Evolutionary conservation across 2,113 vertebrate genomes (phyloP), one percentile per base, ranked within the genome.

Genomic region (Bubo scandiacus): DNA sequence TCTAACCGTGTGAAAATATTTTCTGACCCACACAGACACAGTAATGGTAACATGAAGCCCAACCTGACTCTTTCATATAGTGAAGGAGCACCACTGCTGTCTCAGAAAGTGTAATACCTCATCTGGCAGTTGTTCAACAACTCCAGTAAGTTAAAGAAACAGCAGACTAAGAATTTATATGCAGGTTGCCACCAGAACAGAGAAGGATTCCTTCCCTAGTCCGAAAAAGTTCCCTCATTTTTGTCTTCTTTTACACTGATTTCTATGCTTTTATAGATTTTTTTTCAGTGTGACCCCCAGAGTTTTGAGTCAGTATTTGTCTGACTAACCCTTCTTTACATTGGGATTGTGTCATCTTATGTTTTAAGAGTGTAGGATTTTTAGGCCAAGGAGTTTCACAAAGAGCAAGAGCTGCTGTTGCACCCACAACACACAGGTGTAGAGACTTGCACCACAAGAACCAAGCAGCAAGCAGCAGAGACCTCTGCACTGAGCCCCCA

Each of bases 381-480:
- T 72, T 19, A 88, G 43, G 23, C 32, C 58, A 80, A 90, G 12
- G 11, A 52, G 10, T 65, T 90, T 66, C 62, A 82, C 21, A 43
- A 61, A 73, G 11, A 73, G 9, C 21, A 61, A 82, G 40, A 86
- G 15, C 16, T 83, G 16, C 30, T 68, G 15, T 42, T 63, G 57
- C 22, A 61, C 34, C 30, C 34, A 22, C 36, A 11, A 19, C 3
- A 1, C 58, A 29, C 58, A 49, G 11, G 5, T 29, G 32, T 16
- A 84, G 12, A 38, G 57, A 26, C 45, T n/a, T 67, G 65, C 34
- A 84, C 8, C 10, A 6, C 0, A 0, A n/a, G 47, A 43, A 55
- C 36, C 27, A 51, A 63, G 47, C 11, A 78, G 49, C 45, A 55
- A 75, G 25, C 14, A 38, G 29, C 38, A 57, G 84, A 75, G 29